Evolutionary conservation across 2,888 invertebrate genomes (phyloP), one percentile per base, ranked within the genome.

Genomic region (Caenorhabditis panamensis): DNA sequence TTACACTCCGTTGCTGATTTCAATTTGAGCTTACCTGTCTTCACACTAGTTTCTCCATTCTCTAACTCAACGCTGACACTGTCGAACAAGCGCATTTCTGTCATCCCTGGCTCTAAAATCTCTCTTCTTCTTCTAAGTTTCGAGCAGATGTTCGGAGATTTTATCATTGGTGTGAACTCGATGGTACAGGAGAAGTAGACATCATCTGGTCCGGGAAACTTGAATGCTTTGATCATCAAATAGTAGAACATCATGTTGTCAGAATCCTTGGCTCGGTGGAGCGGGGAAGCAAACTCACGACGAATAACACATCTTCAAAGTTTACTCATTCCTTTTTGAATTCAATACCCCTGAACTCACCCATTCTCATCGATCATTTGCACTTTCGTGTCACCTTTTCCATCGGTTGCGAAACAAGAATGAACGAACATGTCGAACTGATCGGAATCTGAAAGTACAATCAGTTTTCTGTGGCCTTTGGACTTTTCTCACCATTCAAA

Each of bases 171-270:
- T 41, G 90, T 90, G 51, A 89, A 76, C 68, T 90, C 90, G 26
- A 90, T 89, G 2, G 88, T 86, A 64, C 90, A 90, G 8, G 89
- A 88, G 78, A 90, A 90, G 79, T 90, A 90, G 31, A 90, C 90
- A 76, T 90, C 90, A 62, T 87, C 85, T 1, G 89, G 88, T 4
- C 88, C 88, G 16, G 90, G 90, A 61, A 90, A 90, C 67, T 84
- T 86, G 83, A 86, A 85, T 18, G 86, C 88, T 47, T 82, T 82
- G 28, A 82, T 82, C 77, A 77, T 61, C 20, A 82, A 13, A 49
- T 77, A 86, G 67, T 86, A 86, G 56, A 77, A 81, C 76, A 84
- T 82, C 54, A 78, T 77, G 44, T 69, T 76, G 9, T 76, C 69
- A 0, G 75, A 63, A 62, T 82, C 78, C 36, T 81, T 75, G 11